phyloP scores from a whole-genome alignment of 2,113 vertebrate species.

The Chlorocebus sabaeus region DNA sequence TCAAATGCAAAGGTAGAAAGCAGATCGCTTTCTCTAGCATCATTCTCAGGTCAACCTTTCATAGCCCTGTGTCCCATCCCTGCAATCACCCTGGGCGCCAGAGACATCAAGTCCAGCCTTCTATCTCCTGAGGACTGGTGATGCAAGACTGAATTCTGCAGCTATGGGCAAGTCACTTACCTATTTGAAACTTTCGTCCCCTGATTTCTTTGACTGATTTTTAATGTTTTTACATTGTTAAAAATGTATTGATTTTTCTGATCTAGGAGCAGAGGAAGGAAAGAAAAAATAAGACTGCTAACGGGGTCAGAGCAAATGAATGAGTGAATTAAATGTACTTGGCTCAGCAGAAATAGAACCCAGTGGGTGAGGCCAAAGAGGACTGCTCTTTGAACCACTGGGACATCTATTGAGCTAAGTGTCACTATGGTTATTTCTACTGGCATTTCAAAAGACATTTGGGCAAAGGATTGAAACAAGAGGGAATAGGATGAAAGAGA shows the following conservation, averaged over 20 bases:
- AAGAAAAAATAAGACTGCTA: conserved; percentile 2
- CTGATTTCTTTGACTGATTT: not conserved
- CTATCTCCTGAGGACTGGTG: not conserved
- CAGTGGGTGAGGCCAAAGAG: conserved; percentile 33
- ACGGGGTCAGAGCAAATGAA: conserved; percentile 63
- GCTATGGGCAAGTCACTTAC: not conserved
- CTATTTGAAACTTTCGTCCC: not conserved
- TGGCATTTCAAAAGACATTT: not conserved
- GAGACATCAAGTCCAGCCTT: not conserved
- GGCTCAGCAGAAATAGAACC: conserved; percentile 49
- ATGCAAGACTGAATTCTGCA: not conserved
- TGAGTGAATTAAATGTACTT: conserved; percentile 58
- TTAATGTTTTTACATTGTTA: conserved; percentile 25
- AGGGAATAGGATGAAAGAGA: not conserved
- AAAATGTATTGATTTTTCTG: conserved; percentile 29
- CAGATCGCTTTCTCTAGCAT: not conserved
- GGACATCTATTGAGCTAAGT: not conserved
- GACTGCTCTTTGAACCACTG: not conserved
- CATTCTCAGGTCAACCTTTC: not conserved
- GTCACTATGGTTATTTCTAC: conserved; percentile 9
- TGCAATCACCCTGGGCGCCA: not conserved
- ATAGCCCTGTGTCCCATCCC: not conserved
- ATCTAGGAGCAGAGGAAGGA: not conserved
- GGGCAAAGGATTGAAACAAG: not conserved
- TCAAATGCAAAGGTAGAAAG: conserved; percentile 41